Conservation (phyloP, 2,113 vertebrate genomes). For the Nyctibius bracteatus region DNA sequence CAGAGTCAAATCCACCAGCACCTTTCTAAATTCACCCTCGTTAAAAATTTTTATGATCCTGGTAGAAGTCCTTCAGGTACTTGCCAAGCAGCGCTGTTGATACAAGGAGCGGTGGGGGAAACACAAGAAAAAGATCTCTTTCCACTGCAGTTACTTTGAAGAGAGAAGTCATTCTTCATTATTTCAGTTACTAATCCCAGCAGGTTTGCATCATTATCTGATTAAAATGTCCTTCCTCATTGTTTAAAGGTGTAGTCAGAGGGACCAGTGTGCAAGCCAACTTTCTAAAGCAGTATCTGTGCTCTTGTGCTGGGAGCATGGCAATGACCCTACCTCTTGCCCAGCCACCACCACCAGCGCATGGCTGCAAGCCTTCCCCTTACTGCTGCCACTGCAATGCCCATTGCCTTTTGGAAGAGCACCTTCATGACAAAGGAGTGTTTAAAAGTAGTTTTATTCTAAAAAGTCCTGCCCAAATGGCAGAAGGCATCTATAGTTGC, state of each 20-base stretch:
- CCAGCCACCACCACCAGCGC: neutral
- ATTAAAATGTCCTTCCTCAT: conserved; percentile 43
- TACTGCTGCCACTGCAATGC: neutral
- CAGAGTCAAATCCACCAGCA: neutral
- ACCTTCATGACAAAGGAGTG: neutral
- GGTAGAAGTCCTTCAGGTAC: conserved; percentile 24
- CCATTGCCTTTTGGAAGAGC: neutral
- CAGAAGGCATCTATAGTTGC: neutral
- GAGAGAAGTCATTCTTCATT: conserved; percentile 56
- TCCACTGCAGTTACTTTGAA: conserved; percentile 34
- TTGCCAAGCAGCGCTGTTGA: neutral
- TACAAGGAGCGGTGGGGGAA: neutral
- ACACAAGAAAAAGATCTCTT: neutral
- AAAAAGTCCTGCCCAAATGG: neutral
- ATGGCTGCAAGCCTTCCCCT: neutral
- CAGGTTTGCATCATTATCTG: conserved; percentile 58
- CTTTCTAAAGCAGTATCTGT: neutral
- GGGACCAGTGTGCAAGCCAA: neutral
- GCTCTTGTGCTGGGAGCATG: neutral
- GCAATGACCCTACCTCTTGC: neutral
- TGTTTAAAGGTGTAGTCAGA: neutral
- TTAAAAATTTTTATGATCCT: conserved; percentile 13
- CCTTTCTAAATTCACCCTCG: conserved; percentile 18
- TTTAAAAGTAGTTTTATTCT: neutral
- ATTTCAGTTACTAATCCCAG: conserved; percentile 54